phyloP scores from a whole-genome alignment of 2,888 invertebrate species.

The Vannuccia rotundouncinata region DNA sequence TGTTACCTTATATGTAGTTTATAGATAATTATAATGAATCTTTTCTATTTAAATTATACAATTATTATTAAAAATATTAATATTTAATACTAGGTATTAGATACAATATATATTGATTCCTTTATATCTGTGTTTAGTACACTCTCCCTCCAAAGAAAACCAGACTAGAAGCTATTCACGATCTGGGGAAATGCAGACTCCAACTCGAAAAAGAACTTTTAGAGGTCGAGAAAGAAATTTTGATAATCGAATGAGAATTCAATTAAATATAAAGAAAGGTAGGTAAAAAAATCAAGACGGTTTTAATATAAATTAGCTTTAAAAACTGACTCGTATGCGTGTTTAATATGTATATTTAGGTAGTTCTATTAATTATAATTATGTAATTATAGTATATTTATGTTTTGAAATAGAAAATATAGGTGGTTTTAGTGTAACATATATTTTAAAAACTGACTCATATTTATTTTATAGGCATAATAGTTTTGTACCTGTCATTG shows the following conservation, averaged over 20 bases:
- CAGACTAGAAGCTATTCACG: constrained; percentile 12
- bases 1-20: background rate
- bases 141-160: constrained; percentile 20
- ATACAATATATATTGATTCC: constrained; percentile 10
- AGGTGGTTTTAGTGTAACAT: constrained; percentile 9
- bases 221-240: constrained; percentile 8
- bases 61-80: background rate
- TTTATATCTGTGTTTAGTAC: constrained; percentile 11
- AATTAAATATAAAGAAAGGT: constrained; percentile 4
- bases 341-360: background rate
- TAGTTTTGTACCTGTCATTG: background rate
- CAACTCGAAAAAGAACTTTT: constrained; percentile 15
- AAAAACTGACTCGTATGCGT: constrained; percentile 4
- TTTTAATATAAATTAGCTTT: constrained; percentile 10
- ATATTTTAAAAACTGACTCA: background rate
- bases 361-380: constrained; percentile 18
- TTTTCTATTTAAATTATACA: background rate
- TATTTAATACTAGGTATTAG: background rate
- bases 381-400: constrained; percentile 4
- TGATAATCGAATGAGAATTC: background rate
- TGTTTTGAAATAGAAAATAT: constrained; percentile 3
- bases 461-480: background rate
- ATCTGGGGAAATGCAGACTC: background rate
- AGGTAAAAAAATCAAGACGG: background rate
- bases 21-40: background rate